Percentiles rank a stretch among this genome's conserved stretches.
Evolutionary conservation across 2,888 invertebrate genomes (phyloP).

Genomic region (Phytoseiulus persimilis): DNA sequence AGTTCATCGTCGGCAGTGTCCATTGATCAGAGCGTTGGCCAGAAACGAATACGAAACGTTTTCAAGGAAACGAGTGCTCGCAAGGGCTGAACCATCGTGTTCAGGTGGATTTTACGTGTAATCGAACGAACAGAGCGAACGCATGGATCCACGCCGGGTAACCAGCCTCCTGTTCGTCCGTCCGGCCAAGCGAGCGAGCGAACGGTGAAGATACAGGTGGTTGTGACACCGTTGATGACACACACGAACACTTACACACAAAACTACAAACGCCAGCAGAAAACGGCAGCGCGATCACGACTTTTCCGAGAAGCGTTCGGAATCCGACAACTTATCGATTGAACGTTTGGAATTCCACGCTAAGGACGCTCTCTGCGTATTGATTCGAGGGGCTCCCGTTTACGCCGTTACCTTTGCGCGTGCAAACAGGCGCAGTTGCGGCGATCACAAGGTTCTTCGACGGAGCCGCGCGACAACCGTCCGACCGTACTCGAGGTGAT

Average conservation of each 20-base stretch:
- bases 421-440: too few relatives aligned
- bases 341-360: neutral
- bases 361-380: neutral
- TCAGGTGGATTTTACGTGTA: neutral
- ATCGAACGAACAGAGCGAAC: neutral
- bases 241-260: neutral
- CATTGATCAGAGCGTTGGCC: neutral
- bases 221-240: neutral
- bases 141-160: neutral
- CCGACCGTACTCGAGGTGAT: neutral
- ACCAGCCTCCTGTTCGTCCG: neutral
- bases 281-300: neutral
- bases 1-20: neutral
- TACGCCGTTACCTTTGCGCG: too few relatives aligned
- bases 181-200: neutral
- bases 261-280: neutral
- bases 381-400: neutral
- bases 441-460: too few relatives aligned
- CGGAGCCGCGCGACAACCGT: too few relatives aligned
- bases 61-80: neutral
- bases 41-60: neutral
- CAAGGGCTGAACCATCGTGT: neutral
- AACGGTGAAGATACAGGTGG: neutral
- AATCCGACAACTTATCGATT: neutral
- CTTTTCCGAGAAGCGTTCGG: neutral